A percentile compares a stretch with the other conserved stretches of the same genome.
These are phyloP conservation scores for Stenolophus ochropezus DNA, from an alignment of 2,888 invertebrate species.

Conservation along the genomic window DNA sequence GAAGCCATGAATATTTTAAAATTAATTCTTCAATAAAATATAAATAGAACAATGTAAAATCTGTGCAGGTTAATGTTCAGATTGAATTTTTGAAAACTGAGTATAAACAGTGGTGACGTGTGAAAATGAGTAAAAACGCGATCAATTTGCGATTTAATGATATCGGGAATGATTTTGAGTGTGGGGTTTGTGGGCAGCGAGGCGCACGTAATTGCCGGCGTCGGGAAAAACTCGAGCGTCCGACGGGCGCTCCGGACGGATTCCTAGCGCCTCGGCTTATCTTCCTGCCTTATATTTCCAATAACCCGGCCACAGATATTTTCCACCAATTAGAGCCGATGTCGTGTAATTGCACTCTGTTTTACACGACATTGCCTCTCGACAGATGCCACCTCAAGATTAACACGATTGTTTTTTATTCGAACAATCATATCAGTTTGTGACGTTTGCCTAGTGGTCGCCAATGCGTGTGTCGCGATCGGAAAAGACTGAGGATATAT, in stretches of 20 bases:
- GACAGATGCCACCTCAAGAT: neutral
- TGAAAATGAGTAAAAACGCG: neutral
- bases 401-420: too few species aligned
- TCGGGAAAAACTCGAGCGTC: slow-evolving; percentile 36
- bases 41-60: too few species aligned
- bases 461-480: too few species aligned
- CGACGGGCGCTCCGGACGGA: neutral
- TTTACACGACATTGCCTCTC: neutral
- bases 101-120: neutral
- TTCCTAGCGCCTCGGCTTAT: slow-evolving; percentile 28
- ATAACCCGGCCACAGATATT: slow-evolving; percentile 46
- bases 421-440: too few species aligned
- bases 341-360: neutral
- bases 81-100: too few species aligned
- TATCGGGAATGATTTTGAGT: slow-evolving; percentile 48
- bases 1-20: too few species aligned
- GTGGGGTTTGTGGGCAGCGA: slow-evolving; percentile 32
- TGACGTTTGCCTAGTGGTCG: too few species aligned
- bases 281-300: slow-evolving; percentile 56
- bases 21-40: too few species aligned
- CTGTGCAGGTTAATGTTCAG: too few species aligned
- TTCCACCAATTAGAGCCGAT: slow-evolving; percentile 57
- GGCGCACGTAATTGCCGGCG: slow-evolving; percentile 19
- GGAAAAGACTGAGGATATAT: too few species aligned
- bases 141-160: slow-evolving; percentile 51